Conservation (phyloP, 2,797 vertebrate genomes). For the Gallinago solitaria region DNA sequence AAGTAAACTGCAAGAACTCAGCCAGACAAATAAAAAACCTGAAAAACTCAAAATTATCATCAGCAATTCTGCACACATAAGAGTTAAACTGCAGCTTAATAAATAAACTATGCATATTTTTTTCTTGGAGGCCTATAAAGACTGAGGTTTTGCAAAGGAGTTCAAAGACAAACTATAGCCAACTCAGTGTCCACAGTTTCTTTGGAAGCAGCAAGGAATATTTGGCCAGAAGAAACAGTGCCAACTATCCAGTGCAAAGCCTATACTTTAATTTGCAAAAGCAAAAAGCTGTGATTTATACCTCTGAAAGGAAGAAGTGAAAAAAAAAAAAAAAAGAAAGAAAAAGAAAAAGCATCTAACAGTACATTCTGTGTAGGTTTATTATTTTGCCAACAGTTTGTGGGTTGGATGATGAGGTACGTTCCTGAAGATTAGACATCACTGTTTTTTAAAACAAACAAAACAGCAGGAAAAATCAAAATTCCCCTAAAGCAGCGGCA, state of each 20-base stretch:
- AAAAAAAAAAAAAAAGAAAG: background rate
- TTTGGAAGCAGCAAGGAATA: conserved; percentile 43
- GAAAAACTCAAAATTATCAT: background rate
- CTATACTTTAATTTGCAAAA: conserved; percentile 69
- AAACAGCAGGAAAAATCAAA: conserved; percentile 71
- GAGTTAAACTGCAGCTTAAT: conserved; percentile 16
- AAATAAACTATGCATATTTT: background rate
- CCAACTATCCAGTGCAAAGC: conserved; percentile 52
- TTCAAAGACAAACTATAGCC: conserved; percentile 33
- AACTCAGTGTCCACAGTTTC: conserved; percentile 59
- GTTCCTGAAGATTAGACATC: conserved; percentile 78
- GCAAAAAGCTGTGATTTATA: conserved; percentile 78
- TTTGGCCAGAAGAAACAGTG: conserved; percentile 23
- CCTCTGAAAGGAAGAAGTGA: conserved; percentile 62
- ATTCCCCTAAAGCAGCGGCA: conserved; percentile 60
- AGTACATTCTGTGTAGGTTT: conserved; percentile 75
- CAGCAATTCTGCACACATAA: background rate
- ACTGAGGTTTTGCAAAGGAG: background rate
- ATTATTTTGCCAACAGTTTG: conserved; percentile 72
- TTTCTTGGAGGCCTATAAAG: conserved; percentile 12
- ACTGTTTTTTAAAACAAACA: conserved; percentile 67
- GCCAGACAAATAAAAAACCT: background rate
- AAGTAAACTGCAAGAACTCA: background rate
- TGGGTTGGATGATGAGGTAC: conserved; percentile 73
- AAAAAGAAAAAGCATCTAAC: conserved; percentile 30